Evolutionary conservation across 35 echinoderm and acorn worm species (phyloP).

Genomic region (Anneissia japonica): DNA sequence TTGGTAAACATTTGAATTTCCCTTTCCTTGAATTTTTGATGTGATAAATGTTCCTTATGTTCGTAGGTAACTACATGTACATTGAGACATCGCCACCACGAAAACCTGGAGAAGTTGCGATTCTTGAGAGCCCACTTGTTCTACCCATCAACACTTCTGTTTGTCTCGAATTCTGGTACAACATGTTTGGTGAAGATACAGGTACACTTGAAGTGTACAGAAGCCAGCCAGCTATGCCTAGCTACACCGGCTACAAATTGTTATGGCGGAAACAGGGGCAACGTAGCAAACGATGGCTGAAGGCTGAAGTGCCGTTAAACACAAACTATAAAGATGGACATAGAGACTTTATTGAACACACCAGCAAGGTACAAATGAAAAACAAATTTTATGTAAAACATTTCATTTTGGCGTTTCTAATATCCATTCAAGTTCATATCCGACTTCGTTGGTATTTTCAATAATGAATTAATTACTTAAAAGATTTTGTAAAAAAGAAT

Average conservation of each 20-base stretch:
- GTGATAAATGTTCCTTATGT: too few species aligned
- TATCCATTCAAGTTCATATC: too few species aligned
- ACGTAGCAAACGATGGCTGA: background rate
- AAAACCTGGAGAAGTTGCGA: background rate
- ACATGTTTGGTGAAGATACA: constrained; percentile 7
- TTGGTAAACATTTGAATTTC: too few species aligned
- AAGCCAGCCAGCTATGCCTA: background rate
- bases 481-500: too few species aligned
- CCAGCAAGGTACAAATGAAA: background rate
- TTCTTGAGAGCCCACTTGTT: background rate
- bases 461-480: too few species aligned
- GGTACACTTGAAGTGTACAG: background rate
- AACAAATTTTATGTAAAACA: too few species aligned
- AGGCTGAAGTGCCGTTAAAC: background rate
- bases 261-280: background rate
- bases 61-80: background rate
- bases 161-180: constrained; percentile 11
- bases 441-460: too few species aligned
- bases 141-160: background rate
- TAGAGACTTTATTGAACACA: background rate
- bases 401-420: too few species aligned
- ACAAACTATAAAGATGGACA: background rate
- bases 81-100: background rate
- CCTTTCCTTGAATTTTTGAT: too few species aligned
- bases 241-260: background rate